These are phyloP conservation scores for Orientallactaga bullata DNA, from an alignment of 2,113 vertebrate species.

Conservation along the genomic window DNA sequence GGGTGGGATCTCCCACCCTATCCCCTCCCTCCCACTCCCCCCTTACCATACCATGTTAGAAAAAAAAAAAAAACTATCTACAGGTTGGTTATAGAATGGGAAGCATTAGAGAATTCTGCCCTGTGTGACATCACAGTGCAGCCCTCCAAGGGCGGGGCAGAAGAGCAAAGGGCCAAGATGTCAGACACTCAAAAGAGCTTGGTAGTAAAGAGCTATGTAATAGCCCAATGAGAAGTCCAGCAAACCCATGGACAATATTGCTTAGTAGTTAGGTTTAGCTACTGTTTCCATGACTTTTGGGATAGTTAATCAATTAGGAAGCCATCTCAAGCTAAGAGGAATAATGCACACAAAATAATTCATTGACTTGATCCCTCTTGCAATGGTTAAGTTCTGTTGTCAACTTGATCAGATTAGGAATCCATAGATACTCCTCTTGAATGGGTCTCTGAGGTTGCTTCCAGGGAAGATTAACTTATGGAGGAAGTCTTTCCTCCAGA, in stretches of 20 bases:
- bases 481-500: too few species aligned
- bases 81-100: conserved; percentile 53
- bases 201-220: neutral
- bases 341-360: conserved; percentile 1
- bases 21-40: neutral
- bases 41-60: neutral
- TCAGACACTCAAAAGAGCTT: neutral
- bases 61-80: conserved; percentile 23
- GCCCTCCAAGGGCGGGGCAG: neutral
- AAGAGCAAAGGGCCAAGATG: neutral
- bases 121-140: conserved; percentile 70
- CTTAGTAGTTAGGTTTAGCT: neutral
- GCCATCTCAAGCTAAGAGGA: neutral
- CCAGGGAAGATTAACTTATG: too few species aligned
- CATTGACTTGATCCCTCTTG: neutral
- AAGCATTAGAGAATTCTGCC: conserved; percentile 54
- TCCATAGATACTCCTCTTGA: too few species aligned
- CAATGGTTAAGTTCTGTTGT: too few species aligned
- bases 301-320: neutral
- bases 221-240: neutral
- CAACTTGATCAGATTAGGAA: too few species aligned
- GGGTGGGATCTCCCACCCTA: neutral
- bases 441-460: too few species aligned
- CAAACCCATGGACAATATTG: conserved; percentile 3
- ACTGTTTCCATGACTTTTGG: conserved; percentile 14